A percentile compares a stretch with the other conserved stretches of the same genome.
Conservation (phyloP, 2,113 vertebrate species). For the Clupea harengus region DNA sequence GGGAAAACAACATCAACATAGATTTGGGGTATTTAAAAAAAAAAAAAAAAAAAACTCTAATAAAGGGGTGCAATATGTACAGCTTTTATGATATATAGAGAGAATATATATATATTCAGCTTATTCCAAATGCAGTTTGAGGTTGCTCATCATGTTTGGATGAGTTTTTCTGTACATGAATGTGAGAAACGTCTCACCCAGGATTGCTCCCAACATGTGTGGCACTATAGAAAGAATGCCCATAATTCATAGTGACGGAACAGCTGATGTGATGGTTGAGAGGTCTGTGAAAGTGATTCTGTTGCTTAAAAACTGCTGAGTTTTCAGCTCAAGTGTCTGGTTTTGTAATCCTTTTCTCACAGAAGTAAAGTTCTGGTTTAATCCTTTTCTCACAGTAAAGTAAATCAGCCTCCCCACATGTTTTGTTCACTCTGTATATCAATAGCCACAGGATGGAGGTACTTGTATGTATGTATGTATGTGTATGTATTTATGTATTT, state of each 20-base stretch:
- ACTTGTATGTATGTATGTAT: background rate
- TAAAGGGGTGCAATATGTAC: background rate
- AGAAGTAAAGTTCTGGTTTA: background rate
- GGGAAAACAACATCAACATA: background rate
- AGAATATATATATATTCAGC: background rate
- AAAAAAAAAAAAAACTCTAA: too few species aligned
- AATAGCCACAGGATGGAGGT: background rate
- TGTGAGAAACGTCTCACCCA: background rate
- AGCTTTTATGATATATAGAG: too few species aligned
- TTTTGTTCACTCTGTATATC: background rate
- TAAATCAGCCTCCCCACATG: too few species aligned
- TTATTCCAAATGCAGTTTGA: background rate
- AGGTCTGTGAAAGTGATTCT: background rate
- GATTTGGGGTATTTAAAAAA: background rate
- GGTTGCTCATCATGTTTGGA: background rate
- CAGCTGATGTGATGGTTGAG: background rate
- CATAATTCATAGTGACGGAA: background rate
- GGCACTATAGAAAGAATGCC: background rate
- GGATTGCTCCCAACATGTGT: background rate
- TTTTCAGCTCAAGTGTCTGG: conserved; percentile 8
- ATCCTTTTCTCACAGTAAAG: too few species aligned
- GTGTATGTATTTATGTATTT: too few species aligned
- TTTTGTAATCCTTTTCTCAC: background rate
- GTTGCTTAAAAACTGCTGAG: background rate
- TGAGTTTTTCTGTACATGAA: background rate